Evolutionary conservation across 2,113 vertebrate genomes (phyloP).

Genomic region (Psilopsiagon aymara): DNA sequence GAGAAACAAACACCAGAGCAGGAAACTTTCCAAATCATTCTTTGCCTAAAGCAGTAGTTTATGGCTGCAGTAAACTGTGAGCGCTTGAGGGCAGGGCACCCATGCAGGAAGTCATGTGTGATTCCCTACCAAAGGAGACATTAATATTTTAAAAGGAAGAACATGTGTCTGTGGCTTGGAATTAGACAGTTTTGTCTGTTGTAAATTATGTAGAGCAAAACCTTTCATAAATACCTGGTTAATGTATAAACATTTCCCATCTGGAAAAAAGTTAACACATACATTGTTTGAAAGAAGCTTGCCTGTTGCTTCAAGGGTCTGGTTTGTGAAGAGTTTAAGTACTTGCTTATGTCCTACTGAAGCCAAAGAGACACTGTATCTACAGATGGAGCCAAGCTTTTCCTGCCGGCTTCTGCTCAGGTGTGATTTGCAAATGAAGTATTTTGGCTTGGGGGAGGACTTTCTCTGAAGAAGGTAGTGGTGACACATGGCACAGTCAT

Average conservation of each 20-base stretch:
- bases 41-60: background rate
- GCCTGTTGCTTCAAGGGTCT: background rate
- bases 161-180: background rate
- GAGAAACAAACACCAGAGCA: background rate
- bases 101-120: background rate
- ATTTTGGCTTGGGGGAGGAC: constrained; percentile 9
- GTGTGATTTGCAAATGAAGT: constrained; percentile 56
- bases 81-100: background rate
- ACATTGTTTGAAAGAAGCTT: background rate
- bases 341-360: background rate
- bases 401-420: constrained; percentile 16
- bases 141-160: background rate
- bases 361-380: background rate
- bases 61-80: background rate
- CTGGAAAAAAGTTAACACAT: constrained; percentile 34
- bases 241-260: constrained; percentile 36
- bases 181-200: background rate
- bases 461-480: background rate
- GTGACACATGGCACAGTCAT: constrained; percentile 6
- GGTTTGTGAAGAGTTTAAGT: background rate
- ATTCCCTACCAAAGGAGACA: background rate
- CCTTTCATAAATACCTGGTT: constrained; percentile 43
- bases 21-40: background rate
- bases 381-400: constrained; percentile 9
- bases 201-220: constrained; percentile 41